A percentile compares a stretch with the other conserved stretches of the same genome.
These are phyloP conservation scores for Volucella bombylans DNA, from an alignment of 2,888 invertebrate species.

Conservation along the genomic window DNA sequence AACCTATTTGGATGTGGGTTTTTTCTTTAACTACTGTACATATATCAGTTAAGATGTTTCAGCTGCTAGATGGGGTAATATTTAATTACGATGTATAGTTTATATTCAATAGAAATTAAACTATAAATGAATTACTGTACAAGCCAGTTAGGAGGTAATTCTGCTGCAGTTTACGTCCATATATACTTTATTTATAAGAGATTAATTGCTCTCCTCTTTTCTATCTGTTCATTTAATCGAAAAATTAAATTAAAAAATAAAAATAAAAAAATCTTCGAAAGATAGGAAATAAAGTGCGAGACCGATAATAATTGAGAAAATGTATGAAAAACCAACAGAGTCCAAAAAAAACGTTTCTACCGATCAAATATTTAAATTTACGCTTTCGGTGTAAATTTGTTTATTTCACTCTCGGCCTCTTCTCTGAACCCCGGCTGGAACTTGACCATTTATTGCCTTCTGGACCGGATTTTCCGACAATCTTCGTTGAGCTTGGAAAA, in stretches of 20 bases:
- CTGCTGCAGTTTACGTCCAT: not conserved
- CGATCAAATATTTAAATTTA: slow-evolving; percentile 52
- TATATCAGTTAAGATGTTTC: not conserved
- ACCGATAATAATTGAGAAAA: slow-evolving; percentile 25
- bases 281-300: not conserved
- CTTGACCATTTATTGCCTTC: too few species aligned
- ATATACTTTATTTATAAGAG: too few species aligned
- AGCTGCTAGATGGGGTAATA: not conserved
- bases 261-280: not conserved
- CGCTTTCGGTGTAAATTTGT: slow-evolving; percentile 39
- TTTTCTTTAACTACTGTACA: slow-evolving; percentile 47
- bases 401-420: not conserved
- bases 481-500: too few species aligned
- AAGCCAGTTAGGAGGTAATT: not conserved
- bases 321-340: slow-evolving; percentile 39
- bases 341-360: slow-evolving; percentile 28
- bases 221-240: too few species aligned
- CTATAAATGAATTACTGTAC: not conserved
- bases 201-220: too few species aligned
- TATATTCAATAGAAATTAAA: too few species aligned
- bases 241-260: not conserved
- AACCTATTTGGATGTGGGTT: slow-evolving; percentile 54
- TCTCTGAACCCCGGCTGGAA: too few species aligned
- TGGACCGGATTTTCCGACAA: too few species aligned
- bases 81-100: not conserved